These are phyloP conservation scores for Porites australiensis DNA, from an alignment of 64 coral and sea anemone species.

Conservation along the genomic window DNA sequence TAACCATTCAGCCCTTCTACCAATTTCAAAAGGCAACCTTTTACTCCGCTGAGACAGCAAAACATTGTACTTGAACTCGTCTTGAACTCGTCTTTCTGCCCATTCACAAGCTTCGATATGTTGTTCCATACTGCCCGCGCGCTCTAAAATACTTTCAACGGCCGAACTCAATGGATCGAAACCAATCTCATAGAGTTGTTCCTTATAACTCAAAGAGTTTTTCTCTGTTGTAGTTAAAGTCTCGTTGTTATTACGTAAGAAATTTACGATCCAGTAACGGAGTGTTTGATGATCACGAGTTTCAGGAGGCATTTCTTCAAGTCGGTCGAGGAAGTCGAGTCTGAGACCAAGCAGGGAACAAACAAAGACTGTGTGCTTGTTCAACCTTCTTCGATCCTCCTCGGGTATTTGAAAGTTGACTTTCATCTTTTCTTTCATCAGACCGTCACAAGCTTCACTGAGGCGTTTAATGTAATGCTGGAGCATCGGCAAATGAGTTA, in stretches of 20 bases:
- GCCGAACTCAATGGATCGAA: conserved; percentile 35
- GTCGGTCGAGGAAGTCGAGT: conserved; percentile 17
- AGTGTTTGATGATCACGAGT: background rate
- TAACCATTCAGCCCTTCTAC: background rate
- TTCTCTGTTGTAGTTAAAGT: background rate
- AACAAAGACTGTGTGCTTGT: background rate
- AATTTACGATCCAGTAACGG: conserved; percentile 39
- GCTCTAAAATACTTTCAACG: conserved; percentile 19
- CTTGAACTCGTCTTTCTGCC: conserved; percentile 5
- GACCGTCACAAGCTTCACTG: background rate
- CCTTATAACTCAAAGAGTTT: conserved; percentile 15
- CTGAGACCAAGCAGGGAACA: background rate
- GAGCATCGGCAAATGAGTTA: background rate
- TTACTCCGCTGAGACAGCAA: background rate
- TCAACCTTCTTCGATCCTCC: background rate
- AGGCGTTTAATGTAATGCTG: background rate
- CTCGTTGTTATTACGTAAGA: conserved; percentile 5
- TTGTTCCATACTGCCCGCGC: background rate
- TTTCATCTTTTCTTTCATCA: background rate
- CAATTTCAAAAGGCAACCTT: conserved; percentile 1
- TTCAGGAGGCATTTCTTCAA: background rate
- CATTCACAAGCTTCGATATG: conserved; percentile 48
- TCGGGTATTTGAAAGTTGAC: background rate
- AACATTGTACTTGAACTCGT: conserved; percentile 53
- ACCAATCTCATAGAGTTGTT: conserved; percentile 5